A percentile compares a stretch with the other conserved stretches of the same genome.
Evolutionary conservation across 2,113 vertebrate species (phyloP).

Genomic region (Parotia lawesii): DNA sequence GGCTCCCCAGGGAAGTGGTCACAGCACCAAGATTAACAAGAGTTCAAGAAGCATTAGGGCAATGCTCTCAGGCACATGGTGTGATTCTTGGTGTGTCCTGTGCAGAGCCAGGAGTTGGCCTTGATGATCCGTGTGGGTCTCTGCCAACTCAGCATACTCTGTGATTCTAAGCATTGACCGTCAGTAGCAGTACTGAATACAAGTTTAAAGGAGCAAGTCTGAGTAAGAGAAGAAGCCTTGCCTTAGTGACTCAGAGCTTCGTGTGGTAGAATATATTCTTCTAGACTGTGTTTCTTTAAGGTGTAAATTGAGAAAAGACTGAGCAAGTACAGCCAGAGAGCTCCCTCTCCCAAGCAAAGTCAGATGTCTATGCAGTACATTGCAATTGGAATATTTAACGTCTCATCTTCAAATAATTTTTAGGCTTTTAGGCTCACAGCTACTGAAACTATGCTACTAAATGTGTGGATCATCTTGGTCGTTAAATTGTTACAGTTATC

Average conservation of each 20-base stretch:
- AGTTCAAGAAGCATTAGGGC: background rate
- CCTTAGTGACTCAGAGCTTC: background rate
- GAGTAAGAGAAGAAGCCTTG: background rate
- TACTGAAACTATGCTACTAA: background rate
- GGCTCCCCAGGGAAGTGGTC: background rate
- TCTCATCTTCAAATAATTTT: background rate
- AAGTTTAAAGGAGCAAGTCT: background rate
- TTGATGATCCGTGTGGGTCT: accelerated
- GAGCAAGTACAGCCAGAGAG: background rate
- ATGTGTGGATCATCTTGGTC: background rate
- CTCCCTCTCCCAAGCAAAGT: background rate
- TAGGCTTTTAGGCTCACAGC: background rate
- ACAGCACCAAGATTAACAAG: background rate
- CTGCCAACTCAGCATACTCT: background rate
- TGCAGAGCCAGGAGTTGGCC: background rate
- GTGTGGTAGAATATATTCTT: background rate
- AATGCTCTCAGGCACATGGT: background rate
- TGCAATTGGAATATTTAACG: background rate
- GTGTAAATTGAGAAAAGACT: background rate
- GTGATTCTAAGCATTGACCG: background rate
- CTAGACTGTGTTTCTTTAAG: background rate
- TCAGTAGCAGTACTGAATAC: background rate
- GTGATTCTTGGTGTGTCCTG: background rate
- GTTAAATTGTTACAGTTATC: background rate
- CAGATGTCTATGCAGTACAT: background rate